phyloP scores from a whole-genome alignment of 2,888 invertebrate genomes.

The Tenthredo notha region DNA sequence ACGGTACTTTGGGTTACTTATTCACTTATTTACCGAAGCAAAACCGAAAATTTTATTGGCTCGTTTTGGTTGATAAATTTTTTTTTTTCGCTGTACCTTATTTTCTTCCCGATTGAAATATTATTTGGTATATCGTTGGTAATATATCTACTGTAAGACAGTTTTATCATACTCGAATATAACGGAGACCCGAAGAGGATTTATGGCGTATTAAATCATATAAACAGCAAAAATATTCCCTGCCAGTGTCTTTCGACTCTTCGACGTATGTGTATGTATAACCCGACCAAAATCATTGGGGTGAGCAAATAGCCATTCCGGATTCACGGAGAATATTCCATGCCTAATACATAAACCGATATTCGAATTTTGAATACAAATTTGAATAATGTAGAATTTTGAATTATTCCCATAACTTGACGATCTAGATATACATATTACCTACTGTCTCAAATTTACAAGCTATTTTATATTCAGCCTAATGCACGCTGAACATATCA shows the following conservation, averaged over 20 bases:
- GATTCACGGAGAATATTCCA: slow-evolving; percentile 12
- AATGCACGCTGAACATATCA: neutral
- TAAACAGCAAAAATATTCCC: slow-evolving; percentile 37
- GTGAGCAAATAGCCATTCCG: slow-evolving; percentile 42
- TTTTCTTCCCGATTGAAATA: slow-evolving; percentile 44
- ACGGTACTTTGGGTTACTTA: neutral
- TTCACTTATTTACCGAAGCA: neutral
- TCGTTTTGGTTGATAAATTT: slow-evolving; percentile 5
- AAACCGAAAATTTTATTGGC: slow-evolving; percentile 38
- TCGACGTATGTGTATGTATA: slow-evolving; percentile 10
- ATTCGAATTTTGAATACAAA: slow-evolving; percentile 43
- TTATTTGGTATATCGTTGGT: slow-evolving; percentile 7
- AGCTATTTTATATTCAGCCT: neutral
- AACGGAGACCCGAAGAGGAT: slow-evolving; percentile 41
- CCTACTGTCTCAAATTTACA: neutral
- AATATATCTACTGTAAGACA: slow-evolving; percentile 38
- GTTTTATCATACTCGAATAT: slow-evolving; percentile 44
- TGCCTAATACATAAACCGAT: slow-evolving; percentile 43
- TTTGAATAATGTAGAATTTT: slow-evolving; percentile 38
- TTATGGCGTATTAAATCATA: slow-evolving; percentile 50
- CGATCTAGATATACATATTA: neutral
- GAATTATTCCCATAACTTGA: slow-evolving; percentile 12
- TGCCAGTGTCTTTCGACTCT: slow-evolving; percentile 43
- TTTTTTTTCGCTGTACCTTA: neutral
- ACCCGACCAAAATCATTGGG: slow-evolving; percentile 28